Evolutionary conservation across 2,797 vertebrate species (phyloP), one percentile per base, ranked within the genome.

Genomic region (Poeciliopsis gracilis): DNA sequence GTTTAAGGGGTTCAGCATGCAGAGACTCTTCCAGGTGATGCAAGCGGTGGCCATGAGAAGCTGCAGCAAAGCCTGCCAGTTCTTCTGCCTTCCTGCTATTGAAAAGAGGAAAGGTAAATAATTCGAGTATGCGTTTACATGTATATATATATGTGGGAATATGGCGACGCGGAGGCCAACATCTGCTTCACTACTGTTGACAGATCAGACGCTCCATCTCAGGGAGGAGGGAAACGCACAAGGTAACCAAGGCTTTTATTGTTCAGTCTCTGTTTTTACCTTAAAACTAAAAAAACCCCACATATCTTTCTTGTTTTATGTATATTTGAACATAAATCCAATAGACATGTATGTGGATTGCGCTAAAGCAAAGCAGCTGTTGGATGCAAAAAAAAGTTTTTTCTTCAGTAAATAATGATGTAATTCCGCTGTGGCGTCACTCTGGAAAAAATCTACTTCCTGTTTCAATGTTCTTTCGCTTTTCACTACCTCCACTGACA

Each of bases 21-120:
- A 85, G 10, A 86, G 86, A 41, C 2, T 93, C 5, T 15, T 87
- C 5, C 85, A 87, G 70, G 15, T 89, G 70, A 33, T 94, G 71
- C 93, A 92, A 25, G 85, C 73, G 6, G 57, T 90, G 41, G 75
- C 84, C 5, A 78, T 66, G 75, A 95, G 91, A 81, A 92, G 93
- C 87, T 91, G 25, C 72, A 69, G 78, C 2, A 87, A 46, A 2
- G 87, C 90, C 51, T 92, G 85, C 6, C 83, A 86, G 82, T 57
- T 90, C 1, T 91, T 95, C 76, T 95, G 90, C 79, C 77, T 89
- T 15, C 90, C 91, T 1, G 25, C 92, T 5, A 85, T 71, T 41
- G 76, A 92, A 28, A 85, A 57, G 15, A 25, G 80, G 67, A 46
- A 47, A 0, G 85, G 92, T 95, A 86, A 66, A 23, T 3, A 25